phyloP scores from a whole-genome alignment of 2,797 vertebrate species.

The Gallirallus australis region DNA sequence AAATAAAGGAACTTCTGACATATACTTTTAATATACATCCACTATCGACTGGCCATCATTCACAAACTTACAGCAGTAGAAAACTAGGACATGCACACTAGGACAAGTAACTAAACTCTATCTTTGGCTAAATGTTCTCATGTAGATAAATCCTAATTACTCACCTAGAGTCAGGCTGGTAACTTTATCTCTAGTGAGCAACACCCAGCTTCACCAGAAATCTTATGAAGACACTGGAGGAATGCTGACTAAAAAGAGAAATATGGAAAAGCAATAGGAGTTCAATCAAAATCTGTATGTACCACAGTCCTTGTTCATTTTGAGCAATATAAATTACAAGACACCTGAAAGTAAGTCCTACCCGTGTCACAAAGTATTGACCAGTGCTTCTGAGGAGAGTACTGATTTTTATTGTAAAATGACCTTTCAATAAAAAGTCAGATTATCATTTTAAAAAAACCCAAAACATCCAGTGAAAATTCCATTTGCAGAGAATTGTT shows the following conservation, averaged over 20 bases:
- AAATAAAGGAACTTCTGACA: background rate
- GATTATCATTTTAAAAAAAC: background rate
- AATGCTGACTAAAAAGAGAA: background rate
- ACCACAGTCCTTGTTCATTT: background rate
- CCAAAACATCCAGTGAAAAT: background rate
- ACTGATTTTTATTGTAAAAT: background rate
- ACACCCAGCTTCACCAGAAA: background rate
- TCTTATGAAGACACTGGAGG: background rate
- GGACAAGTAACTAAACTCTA: background rate
- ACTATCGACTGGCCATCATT: background rate
- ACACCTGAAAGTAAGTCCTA: background rate
- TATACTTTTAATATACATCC: background rate
- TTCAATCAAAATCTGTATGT: background rate
- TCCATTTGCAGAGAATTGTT: background rate
- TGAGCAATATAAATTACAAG: background rate
- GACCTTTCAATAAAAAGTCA: background rate
- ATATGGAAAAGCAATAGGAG: background rate
- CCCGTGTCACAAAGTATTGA: background rate
- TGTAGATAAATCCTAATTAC: background rate
- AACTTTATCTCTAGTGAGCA: background rate
- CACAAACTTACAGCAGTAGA: background rate
- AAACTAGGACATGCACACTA: background rate
- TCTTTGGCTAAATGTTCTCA: background rate
- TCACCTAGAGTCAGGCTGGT: background rate
- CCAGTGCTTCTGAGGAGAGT: background rate